These are phyloP conservation scores for Nicator chloris DNA, from an alignment of 2,113 vertebrate species.

Conservation along the genomic window DNA sequence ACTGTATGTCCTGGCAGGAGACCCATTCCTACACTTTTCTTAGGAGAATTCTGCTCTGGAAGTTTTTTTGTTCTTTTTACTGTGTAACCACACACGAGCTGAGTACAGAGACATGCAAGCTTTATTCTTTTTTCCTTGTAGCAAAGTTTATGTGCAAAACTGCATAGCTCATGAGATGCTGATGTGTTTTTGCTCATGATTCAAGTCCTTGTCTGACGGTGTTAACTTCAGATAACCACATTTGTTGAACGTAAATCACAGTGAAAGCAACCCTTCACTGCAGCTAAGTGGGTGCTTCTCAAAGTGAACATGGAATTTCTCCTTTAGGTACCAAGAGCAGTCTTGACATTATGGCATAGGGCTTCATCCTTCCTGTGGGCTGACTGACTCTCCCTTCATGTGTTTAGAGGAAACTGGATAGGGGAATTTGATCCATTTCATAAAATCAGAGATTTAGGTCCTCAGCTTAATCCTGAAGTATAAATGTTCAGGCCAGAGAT, in stretches of 20 bases:
- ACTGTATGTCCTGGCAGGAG: neutral
- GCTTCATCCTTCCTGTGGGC: neutral
- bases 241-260: neutral
- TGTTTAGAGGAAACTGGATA: neutral
- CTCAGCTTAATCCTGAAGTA: neutral
- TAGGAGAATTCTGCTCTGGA: neutral
- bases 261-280: neutral
- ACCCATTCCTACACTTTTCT: neutral
- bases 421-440: neutral
- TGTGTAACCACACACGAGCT: neutral
- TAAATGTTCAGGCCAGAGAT: neutral
- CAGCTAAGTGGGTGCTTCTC: neutral
- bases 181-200: neutral
- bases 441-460: neutral
- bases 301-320: neutral
- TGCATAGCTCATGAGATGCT: neutral
- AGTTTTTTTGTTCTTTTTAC: neutral
- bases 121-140: neutral
- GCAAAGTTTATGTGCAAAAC: neutral
- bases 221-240: neutral
- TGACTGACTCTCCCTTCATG: neutral
- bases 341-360: neutral
- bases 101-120: neutral
- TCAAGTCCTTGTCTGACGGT: neutral
- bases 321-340: neutral